Evolutionary conservation across 2,888 invertebrate genomes (phyloP).

Genomic region (Perizoma affinitatum): DNA sequence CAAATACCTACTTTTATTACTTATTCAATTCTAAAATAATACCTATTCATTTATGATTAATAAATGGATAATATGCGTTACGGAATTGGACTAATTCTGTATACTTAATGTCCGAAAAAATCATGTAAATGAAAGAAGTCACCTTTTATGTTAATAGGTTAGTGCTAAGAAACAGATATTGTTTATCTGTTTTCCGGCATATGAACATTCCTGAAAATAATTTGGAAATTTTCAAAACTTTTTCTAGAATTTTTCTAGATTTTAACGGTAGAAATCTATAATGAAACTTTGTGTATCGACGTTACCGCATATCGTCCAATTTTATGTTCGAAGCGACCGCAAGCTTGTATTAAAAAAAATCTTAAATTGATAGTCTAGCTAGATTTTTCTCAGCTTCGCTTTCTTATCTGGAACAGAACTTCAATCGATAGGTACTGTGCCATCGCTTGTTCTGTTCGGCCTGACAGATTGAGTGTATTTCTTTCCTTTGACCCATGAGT

Average conservation of each 20-base stretch:
- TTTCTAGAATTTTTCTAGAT: no score
- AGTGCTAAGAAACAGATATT: neutral
- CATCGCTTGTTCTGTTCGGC: slow-evolving; percentile 47
- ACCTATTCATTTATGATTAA: no score
- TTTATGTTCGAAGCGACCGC: no score
- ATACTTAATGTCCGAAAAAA: slow-evolving; percentile 2
- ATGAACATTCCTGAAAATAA: no score
- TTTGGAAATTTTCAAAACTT: no score
- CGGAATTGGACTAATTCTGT: neutral
- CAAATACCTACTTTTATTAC: no score
- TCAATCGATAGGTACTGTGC: slow-evolving; percentile 71
- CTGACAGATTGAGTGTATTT: slow-evolving; percentile 50
- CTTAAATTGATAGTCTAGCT: slow-evolving; percentile 2
- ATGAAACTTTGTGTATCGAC: neutral
- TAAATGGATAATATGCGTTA: neutral
- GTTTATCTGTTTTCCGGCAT: slow-evolving; percentile 1
- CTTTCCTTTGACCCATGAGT: slow-evolving; percentile 61
- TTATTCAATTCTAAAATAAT: no score
- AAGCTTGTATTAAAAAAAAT: no score
- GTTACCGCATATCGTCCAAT: no score
- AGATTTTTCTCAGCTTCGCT: slow-evolving; percentile 15
- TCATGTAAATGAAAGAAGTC: slow-evolving; percentile 5
- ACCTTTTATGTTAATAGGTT: slow-evolving; percentile 12
- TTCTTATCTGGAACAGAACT: slow-evolving; percentile 20
- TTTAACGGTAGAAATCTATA: neutral